Evolutionary conservation across 92 coral and sea anemone genomes (phyloP), one percentile per base, ranked within the genome.

Genomic region (Phenganax stokvisi): DNA sequence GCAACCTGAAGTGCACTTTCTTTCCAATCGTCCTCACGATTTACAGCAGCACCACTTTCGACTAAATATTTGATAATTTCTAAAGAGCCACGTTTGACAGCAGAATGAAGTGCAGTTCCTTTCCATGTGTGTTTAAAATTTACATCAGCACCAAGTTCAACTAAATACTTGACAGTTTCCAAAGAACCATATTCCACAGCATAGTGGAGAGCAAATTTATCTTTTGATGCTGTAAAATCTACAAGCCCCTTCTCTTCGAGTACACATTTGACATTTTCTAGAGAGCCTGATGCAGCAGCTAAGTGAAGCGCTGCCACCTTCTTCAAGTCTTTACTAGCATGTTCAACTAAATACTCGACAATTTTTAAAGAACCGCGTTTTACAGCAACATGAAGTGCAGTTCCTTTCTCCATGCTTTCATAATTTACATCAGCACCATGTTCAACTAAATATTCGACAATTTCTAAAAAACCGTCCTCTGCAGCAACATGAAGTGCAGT

Each of bases 41-140:
- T 31, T 12, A n/a, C 72, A 82, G 15, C 30, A n/a, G 80, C 85
- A 6, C 59, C 69, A 20, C 44, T 55, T n/a, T 31, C 56, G 15
- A 82, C 20, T 20, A 82, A 71, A 15, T 71, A 51, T 51, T 27
- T 17, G 28, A 8, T 44, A 3, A 82, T 29, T 9, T 56, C 56
- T 58, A 51, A 31, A 55, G 31, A 51, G 56, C n/a, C 63, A 6
- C 47, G 52, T 16, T 17, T 37, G 53, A 72, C 61, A 5, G 85
- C 80, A 82, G 8, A 68, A 9, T 82, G 85, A 13, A 82, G 80
- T 7, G 78, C 80, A 11, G 85, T 72, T 27, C 72, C 85, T 9
- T 5, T 10, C 30, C 52, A 2, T n/a, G 4, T 82, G 10, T 56
- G 58, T 30, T 10, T 28, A 5, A 9, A 13, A 44, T 82, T 57